A percentile compares a stretch with the other conserved stretches of the same genome.
Conservation (phyloP, 1,140 invertebrate genomes). For the Helicoverpa armigera region DNA sequence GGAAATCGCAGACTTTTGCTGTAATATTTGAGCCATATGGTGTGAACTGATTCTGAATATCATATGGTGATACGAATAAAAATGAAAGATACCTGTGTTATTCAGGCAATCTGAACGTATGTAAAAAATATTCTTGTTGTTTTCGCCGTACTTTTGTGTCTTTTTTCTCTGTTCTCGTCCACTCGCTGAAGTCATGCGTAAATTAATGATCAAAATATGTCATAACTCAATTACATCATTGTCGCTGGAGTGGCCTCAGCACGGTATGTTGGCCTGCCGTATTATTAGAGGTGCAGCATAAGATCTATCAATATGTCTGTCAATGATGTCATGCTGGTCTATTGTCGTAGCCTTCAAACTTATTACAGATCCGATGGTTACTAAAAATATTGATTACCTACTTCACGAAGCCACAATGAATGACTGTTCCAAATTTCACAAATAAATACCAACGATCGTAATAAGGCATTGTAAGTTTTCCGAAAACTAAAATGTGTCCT, state of each 20-base stretch:
- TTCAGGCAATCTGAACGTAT: background rate
- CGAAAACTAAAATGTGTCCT: slow-evolving; percentile 43
- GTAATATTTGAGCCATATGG: slow-evolving; percentile 46
- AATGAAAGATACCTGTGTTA: background rate
- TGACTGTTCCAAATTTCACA: slow-evolving; percentile 19
- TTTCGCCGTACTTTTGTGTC: background rate
- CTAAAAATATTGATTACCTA: slow-evolving; percentile 50
- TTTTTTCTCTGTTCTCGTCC: background rate
- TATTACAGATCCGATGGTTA: slow-evolving; percentile 44
- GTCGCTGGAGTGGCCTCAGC: slow-evolving; percentile 13
- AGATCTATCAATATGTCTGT: slow-evolving; percentile 63
- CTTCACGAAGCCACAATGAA: slow-evolving; percentile 8
- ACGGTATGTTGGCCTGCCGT: slow-evolving; percentile 58
- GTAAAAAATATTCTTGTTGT: background rate
- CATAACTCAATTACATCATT: slow-evolving; percentile 60
- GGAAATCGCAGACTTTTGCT: slow-evolving; percentile 48
- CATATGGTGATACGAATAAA: background rate
- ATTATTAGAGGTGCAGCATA: slow-evolving; percentile 61
- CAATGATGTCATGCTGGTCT: slow-evolving; percentile 66
- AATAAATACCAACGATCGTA: slow-evolving; percentile 11
- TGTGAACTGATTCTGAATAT: slow-evolving; percentile 7
- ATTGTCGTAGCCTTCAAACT: slow-evolving; percentile 48
- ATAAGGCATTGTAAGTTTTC: slow-evolving; percentile 45
- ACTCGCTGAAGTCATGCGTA: background rate
- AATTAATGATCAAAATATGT: slow-evolving; percentile 21